phyloP scores from a whole-genome alignment of 2,888 invertebrate genomes.

The Eurytoma adleriae region DNA sequence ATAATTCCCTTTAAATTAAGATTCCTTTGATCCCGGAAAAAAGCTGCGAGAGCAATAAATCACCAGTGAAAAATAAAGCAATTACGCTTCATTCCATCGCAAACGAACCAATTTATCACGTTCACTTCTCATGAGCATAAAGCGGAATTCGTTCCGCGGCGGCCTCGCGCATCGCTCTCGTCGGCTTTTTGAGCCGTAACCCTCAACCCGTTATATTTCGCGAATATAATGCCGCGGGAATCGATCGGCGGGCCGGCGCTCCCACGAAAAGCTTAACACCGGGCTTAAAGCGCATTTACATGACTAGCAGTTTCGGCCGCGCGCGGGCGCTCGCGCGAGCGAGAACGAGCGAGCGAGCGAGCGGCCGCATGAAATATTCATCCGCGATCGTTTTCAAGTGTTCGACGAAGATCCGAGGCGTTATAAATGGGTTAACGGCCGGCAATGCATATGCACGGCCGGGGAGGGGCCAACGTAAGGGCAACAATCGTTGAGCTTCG shows the following conservation, averaged over 20 bases:
- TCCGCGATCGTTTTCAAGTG: conserved; percentile 50
- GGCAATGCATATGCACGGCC: conserved; percentile 19
- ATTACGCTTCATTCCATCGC: too few species aligned
- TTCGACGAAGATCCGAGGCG: conserved; percentile 34
- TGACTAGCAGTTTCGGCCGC: conserved; percentile 50
- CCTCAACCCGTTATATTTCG: not conserved
- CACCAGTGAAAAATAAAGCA: too few species aligned
- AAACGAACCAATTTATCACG: too few species aligned
- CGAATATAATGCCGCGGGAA: conserved; percentile 8
- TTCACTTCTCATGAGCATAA: too few species aligned
- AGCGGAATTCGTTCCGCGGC: too few species aligned
- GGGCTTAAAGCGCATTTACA: conserved; percentile 51
- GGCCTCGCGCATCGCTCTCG: too few species aligned
- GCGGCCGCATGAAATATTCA: conserved; percentile 56
- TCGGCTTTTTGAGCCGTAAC: too few species aligned
- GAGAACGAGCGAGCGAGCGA: not conserved
- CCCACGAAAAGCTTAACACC: conserved; percentile 45
- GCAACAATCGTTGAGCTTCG: conserved; percentile 12
- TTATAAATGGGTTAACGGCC: conserved; percentile 45
- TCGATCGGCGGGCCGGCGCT: conserved; percentile 12
- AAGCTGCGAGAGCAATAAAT: too few species aligned
- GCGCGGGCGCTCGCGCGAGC: not conserved
- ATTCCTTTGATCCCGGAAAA: too few species aligned
- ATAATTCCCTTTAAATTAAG: too few species aligned
- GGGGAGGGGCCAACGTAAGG: not conserved